phyloP scores from a whole-genome alignment of 2,113 vertebrate genomes.

The Mionectes macconnelli region DNA sequence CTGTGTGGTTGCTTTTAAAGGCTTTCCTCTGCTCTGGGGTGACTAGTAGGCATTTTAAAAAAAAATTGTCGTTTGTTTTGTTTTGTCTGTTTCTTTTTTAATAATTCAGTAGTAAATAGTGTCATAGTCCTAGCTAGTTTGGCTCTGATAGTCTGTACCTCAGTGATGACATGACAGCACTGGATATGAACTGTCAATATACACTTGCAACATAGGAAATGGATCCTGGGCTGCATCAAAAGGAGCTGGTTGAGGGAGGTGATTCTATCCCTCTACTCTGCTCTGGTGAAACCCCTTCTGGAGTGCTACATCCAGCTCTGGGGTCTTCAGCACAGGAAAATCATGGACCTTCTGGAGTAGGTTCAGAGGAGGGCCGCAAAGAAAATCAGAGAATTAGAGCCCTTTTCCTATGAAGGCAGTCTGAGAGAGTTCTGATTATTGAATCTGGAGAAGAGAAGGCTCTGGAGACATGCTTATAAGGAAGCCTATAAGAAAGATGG shows the following conservation, averaged over 20 bases:
- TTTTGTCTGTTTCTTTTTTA: too few species aligned
- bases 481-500: not conserved
- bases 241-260: not conserved
- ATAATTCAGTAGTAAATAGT: not conserved
- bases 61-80: not conserved
- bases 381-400: not conserved
- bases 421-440: not conserved
- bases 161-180: not conserved
- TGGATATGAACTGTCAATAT: not conserved
- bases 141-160: not conserved
- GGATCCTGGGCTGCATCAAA: not conserved
- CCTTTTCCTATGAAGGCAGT: not conserved
- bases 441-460: not conserved
- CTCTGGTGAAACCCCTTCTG: not conserved
- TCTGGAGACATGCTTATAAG: not conserved
- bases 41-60: not conserved
- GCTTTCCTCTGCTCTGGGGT: not conserved
- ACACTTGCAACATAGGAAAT: accelerated
- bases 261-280: not conserved
- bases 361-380: not conserved
- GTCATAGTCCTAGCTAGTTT: not conserved
- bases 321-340: accelerated
- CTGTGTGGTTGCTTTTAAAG: not conserved
- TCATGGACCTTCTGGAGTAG: accelerated
- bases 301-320: not conserved